Evolutionary conservation across 2,797 vertebrate genomes (phyloP).

Genomic region (Cyprinella venusta): DNA sequence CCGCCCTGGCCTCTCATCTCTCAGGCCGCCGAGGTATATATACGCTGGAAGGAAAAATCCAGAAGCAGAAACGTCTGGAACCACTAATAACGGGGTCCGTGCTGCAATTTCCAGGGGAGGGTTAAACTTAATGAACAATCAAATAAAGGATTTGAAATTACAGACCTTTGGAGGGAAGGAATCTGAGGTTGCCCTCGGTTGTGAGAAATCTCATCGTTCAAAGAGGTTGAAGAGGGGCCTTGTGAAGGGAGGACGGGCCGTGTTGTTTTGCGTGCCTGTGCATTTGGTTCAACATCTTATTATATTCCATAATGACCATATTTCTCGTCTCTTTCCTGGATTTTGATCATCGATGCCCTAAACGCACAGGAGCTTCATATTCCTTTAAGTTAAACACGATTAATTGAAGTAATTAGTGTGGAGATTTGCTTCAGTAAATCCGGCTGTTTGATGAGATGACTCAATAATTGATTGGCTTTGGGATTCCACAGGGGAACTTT

Average conservation of each 20-base stretch:
- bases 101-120: conserved; percentile 67
- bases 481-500: conserved; percentile 7
- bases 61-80: conserved; percentile 58
- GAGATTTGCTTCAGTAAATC: conserved; percentile 45
- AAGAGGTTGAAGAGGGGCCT: conserved; percentile 48
- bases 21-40: conserved; percentile 30
- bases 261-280: conserved; percentile 6
- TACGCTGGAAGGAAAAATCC: conserved; percentile 54
- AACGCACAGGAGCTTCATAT: conserved; percentile 21
- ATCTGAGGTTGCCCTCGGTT: conserved; percentile 50
- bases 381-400: conserved; percentile 36
- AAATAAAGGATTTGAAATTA: conserved; percentile 67
- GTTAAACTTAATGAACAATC: conserved; percentile 76
- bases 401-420: conserved; percentile 49
- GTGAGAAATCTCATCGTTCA: conserved; percentile 52
- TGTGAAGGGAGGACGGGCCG: conserved; percentile 5
- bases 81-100: conserved; percentile 66
- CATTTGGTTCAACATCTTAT: background rate
- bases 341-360: conserved; percentile 16
- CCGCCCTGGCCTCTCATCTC: conserved; percentile 55
- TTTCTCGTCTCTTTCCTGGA: conserved; percentile 29
- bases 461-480: conserved; percentile 50
- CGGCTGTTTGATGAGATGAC: conserved; percentile 28
- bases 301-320: conserved; percentile 25
- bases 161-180: conserved; percentile 57